These are phyloP conservation scores for Cheilinus undulatus DNA, from an alignment of 2,113 vertebrate genomes.

Conservation along the genomic window DNA sequence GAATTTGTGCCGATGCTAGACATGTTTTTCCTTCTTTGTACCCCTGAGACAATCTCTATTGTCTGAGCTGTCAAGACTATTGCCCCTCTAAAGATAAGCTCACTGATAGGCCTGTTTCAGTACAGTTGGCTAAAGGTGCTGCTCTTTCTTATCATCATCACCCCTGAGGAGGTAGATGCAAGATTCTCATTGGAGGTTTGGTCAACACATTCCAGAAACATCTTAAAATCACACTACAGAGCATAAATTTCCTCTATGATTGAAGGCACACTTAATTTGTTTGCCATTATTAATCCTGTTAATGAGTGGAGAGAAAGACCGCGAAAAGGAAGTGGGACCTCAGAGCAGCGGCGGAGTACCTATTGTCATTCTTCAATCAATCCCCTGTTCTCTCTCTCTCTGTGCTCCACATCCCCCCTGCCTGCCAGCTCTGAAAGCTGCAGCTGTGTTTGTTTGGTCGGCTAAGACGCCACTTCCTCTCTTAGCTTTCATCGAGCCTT, in stretches of 20 bases:
- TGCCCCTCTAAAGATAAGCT: slow-evolving; percentile 76
- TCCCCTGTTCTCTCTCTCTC: slow-evolving; percentile 67
- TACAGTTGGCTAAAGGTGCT: slow-evolving; percentile 60
- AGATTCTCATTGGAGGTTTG: slow-evolving; percentile 47
- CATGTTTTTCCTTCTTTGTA: slow-evolving; percentile 38
- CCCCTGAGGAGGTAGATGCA: slow-evolving; percentile 39
- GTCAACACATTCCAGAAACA: slow-evolving; percentile 50
- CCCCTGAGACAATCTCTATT: slow-evolving; percentile 52
- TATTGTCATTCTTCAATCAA: slow-evolving; percentile 82
- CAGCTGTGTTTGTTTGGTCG: slow-evolving; percentile 87
- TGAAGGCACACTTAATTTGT: neutral
- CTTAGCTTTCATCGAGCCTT: slow-evolving; percentile 75
- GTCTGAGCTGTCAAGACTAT: slow-evolving; percentile 58
- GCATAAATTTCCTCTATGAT: neutral
- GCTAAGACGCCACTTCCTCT: slow-evolving; percentile 84
- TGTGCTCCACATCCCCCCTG: slow-evolving; percentile 76
- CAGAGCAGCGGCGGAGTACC: slow-evolving; percentile 67
- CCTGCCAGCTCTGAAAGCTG: slow-evolving; percentile 75
- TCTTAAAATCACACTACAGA: slow-evolving; percentile 7
- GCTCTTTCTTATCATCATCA: slow-evolving; percentile 62
- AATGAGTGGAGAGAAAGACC: slow-evolving; percentile 41
- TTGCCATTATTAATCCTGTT: slow-evolving; percentile 30
- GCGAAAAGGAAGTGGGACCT: slow-evolving; percentile 67
- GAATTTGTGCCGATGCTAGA: slow-evolving; percentile 37
- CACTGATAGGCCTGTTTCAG: slow-evolving; percentile 59